These are phyloP conservation scores for Oreotrochilus melanogaster DNA, from an alignment of 2,113 vertebrate genomes.

Conservation along the genomic window DNA sequence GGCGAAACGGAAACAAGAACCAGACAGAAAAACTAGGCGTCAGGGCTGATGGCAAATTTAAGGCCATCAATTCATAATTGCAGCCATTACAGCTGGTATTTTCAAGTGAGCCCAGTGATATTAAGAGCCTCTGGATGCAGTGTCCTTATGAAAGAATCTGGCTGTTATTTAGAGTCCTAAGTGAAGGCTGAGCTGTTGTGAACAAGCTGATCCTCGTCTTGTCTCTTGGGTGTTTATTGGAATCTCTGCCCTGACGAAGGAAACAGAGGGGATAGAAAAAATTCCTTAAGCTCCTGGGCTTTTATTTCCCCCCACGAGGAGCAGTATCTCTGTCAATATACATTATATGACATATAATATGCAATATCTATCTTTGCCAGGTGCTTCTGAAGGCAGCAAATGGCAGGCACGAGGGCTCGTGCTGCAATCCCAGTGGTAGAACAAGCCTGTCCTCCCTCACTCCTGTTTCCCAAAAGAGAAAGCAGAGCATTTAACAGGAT, in stretches of 20 bases:
- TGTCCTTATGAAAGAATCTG: not conserved
- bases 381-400: not conserved
- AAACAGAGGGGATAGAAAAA: not conserved
- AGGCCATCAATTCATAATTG: slow-evolving; percentile 60
- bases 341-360: no score
- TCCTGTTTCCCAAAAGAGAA: not conserved
- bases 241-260: not conserved
- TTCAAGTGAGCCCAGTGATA: slow-evolving; percentile 25
- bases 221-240: not conserved
- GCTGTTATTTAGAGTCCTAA: not conserved
- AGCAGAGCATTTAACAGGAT: not conserved
- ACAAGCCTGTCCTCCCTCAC: rapidly evolving
- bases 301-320: not conserved
- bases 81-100: slow-evolving; percentile 43
- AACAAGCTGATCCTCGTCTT: not conserved
- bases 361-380: rapidly evolving
- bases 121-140: not conserved
- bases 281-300: not conserved
- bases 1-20: slow-evolving; percentile 41
- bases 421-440: not conserved
- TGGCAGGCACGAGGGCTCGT: rapidly evolving
- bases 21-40: slow-evolving; percentile 34
- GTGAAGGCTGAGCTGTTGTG: not conserved
- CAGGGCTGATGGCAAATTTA: slow-evolving; percentile 48
- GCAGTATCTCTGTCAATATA: no score